phyloP scores from a whole-genome alignment of 2,797 vertebrate species.

The Anabacerthia variegaticeps region DNA sequence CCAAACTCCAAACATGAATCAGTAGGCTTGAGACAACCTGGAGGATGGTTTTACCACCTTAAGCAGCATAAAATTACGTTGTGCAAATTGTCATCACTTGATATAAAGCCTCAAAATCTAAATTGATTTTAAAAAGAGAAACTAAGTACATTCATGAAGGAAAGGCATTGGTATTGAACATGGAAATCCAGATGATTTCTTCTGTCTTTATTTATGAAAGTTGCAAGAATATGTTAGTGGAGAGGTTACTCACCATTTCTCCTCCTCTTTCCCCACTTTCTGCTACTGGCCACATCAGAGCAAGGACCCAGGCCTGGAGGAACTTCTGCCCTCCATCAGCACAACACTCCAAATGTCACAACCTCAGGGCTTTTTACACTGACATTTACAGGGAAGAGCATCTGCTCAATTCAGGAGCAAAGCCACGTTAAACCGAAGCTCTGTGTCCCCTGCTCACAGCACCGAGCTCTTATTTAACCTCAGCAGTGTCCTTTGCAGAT shows the following conservation, averaged over 20 bases:
- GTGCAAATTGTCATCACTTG: not conserved
- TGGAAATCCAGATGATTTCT: not conserved
- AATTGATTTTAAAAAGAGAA: not conserved
- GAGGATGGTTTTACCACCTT: not conserved
- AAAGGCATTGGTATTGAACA: not conserved
- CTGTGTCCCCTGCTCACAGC: fast-evolving
- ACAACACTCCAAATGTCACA: not conserved
- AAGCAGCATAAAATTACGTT: not conserved
- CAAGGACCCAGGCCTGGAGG: not conserved
- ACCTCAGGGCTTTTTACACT: not conserved
- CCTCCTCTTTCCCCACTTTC: not conserved
- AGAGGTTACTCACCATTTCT: not conserved
- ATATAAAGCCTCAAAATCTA: not conserved
- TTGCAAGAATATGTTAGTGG: not conserved
- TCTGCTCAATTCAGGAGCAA: not conserved
- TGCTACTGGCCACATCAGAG: not conserved
- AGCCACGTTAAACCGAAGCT: not conserved
- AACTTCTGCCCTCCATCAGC: not conserved
- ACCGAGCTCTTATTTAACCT: fast-evolving
- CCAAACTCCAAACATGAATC: not conserved
- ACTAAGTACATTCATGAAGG: not conserved
- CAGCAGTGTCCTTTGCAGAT: not conserved
- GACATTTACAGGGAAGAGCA: not conserved
- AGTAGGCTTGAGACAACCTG: not conserved
- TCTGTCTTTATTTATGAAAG: not conserved